Evolutionary conservation across 2,888 invertebrate species (phyloP).

Genomic region (Sturmia bella): DNA sequence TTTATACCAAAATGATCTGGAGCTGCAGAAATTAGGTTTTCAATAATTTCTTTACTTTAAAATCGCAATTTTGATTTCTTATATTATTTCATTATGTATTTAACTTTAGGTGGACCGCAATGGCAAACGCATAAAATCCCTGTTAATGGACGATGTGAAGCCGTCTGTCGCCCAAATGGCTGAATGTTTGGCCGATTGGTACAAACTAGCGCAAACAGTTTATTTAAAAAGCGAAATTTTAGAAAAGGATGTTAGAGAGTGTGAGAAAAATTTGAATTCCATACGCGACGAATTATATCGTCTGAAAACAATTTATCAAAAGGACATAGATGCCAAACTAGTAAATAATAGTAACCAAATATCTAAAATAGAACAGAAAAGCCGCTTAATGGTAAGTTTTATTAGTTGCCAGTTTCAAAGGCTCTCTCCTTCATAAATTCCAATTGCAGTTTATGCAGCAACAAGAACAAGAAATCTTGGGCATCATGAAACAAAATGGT

Average conservation of each 20-base stretch:
- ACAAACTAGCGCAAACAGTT: constrained; percentile 93
- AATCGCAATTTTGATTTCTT: too few species aligned
- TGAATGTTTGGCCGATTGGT: constrained; percentile 92
- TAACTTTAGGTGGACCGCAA: constrained; percentile 87
- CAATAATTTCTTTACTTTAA: too few species aligned
- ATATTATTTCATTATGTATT: background rate
- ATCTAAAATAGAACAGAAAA: constrained; percentile 78
- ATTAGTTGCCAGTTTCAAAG: too few species aligned
- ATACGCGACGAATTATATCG: constrained; percentile 79
- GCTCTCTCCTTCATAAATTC: background rate
- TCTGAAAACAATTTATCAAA: constrained; percentile 78
- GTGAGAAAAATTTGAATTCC: constrained; percentile 77
- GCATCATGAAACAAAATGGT: constrained; percentile 78
- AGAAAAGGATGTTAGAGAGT: constrained; percentile 84
- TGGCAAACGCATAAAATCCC: constrained; percentile 86
- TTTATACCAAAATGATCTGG: too few species aligned
- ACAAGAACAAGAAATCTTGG: constrained; percentile 78
- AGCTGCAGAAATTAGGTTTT: too few species aligned
- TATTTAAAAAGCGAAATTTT: constrained; percentile 91
- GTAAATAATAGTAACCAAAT: constrained; percentile 77
- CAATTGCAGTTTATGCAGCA: constrained; percentile 77
- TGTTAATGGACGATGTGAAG: constrained; percentile 87
- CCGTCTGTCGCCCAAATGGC: constrained; percentile 89
- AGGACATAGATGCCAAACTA: constrained; percentile 75
- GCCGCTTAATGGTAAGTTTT: constrained; percentile 75